Percentiles rank a stretch among this genome's conserved stretches.
Conservation (phyloP, 2,888 invertebrate species). For the Aleiodes testaceus region DNA sequence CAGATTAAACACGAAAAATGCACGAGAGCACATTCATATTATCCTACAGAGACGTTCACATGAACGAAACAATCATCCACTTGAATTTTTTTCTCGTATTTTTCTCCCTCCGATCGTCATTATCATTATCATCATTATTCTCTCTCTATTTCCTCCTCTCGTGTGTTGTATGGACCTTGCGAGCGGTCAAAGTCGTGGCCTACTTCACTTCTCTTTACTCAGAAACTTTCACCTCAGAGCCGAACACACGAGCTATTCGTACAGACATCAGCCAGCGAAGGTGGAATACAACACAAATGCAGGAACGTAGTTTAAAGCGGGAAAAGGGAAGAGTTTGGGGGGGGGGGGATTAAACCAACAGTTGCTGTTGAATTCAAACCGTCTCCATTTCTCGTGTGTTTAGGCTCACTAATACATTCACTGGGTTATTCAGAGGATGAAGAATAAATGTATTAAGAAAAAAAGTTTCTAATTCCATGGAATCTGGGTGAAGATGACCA, state of each 20-base stretch:
- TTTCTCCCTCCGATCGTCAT: constrained; percentile 10
- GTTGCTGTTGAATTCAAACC: background rate
- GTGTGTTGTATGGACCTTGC: constrained; percentile 68
- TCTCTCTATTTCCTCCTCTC: background rate
- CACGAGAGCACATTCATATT: background rate
- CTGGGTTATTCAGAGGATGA: background rate
- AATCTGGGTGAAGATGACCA: constrained; percentile 21
- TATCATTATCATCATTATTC: constrained; percentile 25
- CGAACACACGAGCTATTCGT: constrained; percentile 23
- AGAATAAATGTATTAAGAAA: constrained; percentile 14
- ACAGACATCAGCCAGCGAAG: constrained; percentile 15
- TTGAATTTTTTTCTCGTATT: background rate
- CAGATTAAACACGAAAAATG: constrained; percentile 22
- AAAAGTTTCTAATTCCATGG: constrained; percentile 28
- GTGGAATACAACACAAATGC: constrained; percentile 4
- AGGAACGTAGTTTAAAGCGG: no score
- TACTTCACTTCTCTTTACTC: constrained; percentile 70
- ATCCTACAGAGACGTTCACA: constrained; percentile 19
- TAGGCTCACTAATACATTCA: background rate
- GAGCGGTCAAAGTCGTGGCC: constrained; percentile 73
- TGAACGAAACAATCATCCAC: constrained; percentile 25
- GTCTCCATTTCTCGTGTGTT: background rate
- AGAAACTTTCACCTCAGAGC: constrained; percentile 69
- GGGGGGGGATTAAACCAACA: constrained; percentile 3
- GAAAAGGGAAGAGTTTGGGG: background rate